A percentile compares a stretch with the other conserved stretches of the same genome.
These are phyloP conservation scores for Clarias batrachus DNA, from an alignment of 2,113 vertebrate species.

Conservation along the genomic window DNA sequence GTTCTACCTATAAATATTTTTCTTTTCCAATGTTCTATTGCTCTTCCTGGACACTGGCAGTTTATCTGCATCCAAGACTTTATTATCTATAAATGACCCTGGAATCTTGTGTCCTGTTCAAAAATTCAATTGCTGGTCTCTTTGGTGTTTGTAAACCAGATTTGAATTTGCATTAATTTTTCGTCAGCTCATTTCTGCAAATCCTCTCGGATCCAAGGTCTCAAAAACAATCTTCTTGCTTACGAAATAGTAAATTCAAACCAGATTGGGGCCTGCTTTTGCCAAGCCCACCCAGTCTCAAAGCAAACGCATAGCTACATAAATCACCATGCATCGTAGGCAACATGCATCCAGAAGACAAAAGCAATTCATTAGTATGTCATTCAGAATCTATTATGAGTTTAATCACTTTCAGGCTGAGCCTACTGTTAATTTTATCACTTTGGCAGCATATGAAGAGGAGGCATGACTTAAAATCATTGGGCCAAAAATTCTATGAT, in stretches of 20 bases:
- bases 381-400: not conserved
- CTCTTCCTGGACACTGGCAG: not conserved
- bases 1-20: not conserved
- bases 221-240: conserved; percentile 60
- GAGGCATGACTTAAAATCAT: not conserved
- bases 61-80: not conserved
- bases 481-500: not conserved
- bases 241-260: conserved; percentile 65
- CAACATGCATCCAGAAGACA: not conserved
- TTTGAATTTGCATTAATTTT: conserved; percentile 58
- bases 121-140: conserved; percentile 44
- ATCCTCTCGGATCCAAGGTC: conserved; percentile 50
- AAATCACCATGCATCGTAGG: not conserved
- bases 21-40: not conserved
- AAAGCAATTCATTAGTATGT: not conserved
- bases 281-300: conserved; percentile 57
- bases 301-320: not conserved
- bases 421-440: not conserved
- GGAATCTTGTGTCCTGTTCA: conserved; percentile 5
- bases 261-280: conserved; percentile 55
- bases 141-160: conserved; percentile 55
- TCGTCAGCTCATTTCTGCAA: conserved; percentile 59
- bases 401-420: not conserved
- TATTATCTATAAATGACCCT: not conserved
- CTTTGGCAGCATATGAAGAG: not conserved